Evolutionary conservation across 2,113 vertebrate species (phyloP).

Genomic region (Proterorhinus semilunaris): DNA sequence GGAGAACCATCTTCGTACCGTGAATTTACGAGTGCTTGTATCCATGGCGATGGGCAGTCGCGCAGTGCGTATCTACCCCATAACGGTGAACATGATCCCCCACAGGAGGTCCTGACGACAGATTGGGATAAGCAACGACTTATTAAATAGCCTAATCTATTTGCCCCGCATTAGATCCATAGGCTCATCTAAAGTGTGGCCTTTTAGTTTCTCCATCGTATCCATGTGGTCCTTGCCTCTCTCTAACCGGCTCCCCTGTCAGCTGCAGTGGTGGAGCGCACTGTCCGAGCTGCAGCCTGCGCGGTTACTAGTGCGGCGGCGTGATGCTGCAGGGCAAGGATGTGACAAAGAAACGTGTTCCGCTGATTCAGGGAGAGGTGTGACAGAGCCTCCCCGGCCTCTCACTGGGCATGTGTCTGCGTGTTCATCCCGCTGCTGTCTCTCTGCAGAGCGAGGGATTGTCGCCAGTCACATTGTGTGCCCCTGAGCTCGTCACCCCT

Average conservation of each 20-base stretch:
- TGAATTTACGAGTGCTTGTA: conserved; percentile 74
- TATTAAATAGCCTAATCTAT: conserved; percentile 26
- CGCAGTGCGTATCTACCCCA: conserved; percentile 61
- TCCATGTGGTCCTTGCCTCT: conserved; percentile 26
- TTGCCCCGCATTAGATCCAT: conserved; percentile 40
- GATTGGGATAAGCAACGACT: conserved; percentile 10
- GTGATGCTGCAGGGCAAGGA: conserved; percentile 45
- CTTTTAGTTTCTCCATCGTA: conserved; percentile 38
- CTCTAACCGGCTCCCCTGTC: conserved; percentile 1
- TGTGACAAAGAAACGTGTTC: conserved; percentile 61
- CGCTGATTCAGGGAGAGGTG: conserved; percentile 60
- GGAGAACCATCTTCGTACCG: conserved; percentile 72
- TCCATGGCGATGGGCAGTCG: conserved; percentile 64
- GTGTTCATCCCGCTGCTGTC: conserved; percentile 43
- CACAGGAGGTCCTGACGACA: conserved; percentile 26
- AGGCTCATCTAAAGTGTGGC: conserved; percentile 35
- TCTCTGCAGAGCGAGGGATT: conserved; percentile 60
- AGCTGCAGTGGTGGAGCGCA: conserved; percentile 23
- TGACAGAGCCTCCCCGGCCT: conserved; percentile 45
- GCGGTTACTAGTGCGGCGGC: conserved; percentile 35
- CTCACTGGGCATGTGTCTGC: conserved; percentile 31
- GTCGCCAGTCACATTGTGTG: conserved; percentile 66
- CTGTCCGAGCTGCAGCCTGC: background rate
- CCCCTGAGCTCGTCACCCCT: conserved; percentile 38
- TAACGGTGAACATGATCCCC: conserved; percentile 57